These are phyloP conservation scores for Poicephalus meyeri DNA, from an alignment of 2,113 vertebrate genomes.

Conservation along the genomic window DNA sequence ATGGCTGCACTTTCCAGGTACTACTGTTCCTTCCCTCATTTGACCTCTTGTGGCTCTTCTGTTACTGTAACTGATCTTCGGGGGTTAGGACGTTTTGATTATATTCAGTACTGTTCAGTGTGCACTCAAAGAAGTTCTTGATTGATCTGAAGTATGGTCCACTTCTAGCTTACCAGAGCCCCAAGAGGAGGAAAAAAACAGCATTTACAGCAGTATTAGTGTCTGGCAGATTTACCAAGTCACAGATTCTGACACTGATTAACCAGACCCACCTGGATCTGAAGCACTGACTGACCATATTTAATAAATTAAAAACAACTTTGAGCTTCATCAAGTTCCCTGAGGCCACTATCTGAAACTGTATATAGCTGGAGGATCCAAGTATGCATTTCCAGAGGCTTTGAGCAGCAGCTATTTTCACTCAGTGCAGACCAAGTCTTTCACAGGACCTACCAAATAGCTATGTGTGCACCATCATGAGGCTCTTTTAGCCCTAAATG, in stretches of 20 bases:
- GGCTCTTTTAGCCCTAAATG: slow-evolving; percentile 18
- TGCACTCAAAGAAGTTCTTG: not conserved
- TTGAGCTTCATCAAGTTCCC: not conserved
- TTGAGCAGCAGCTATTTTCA: not conserved
- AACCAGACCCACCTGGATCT: not conserved
- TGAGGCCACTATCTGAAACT: not conserved
- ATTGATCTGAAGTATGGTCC: not conserved
- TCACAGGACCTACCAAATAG: not conserved
- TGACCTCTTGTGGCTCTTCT: not conserved
- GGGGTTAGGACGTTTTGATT: not conserved
- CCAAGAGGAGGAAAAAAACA: not conserved
- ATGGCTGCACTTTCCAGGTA: not conserved
- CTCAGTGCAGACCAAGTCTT: not conserved
- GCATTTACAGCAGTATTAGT: not conserved
- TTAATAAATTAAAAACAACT: not conserved
- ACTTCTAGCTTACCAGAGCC: not conserved
- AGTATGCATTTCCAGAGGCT: not conserved
- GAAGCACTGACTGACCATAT: not conserved
- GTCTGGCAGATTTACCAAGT: not conserved
- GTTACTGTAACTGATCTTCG: not conserved
- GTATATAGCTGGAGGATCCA: not conserved
- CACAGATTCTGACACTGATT: not conserved
- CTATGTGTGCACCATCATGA: not conserved
- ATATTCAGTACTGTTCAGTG: not conserved
- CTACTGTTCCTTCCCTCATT: not conserved